phyloP scores from a whole-genome alignment of 2,888 invertebrate species.

The Podotricha telesiphe region DNA sequence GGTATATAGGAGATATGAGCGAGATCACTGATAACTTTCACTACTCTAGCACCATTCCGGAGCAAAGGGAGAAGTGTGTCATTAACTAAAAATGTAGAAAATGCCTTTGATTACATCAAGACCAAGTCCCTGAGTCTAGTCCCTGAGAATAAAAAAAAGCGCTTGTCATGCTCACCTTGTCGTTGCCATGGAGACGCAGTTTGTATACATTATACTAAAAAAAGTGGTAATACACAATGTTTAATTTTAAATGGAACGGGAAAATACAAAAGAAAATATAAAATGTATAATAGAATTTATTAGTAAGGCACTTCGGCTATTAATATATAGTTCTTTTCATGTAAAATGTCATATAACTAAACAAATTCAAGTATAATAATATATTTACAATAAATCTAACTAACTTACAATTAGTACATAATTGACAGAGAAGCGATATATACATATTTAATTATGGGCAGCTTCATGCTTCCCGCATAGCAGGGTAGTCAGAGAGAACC shows the following conservation, averaged over 20 bases:
- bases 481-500: too few relatives aligned
- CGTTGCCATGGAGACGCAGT: too few relatives aligned
- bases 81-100: background rate
- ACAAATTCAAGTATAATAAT: background rate
- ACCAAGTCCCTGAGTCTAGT: too few relatives aligned
- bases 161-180: too few relatives aligned
- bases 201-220: too few relatives aligned
- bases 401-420: constrained; percentile 1
- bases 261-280: too few relatives aligned
- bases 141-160: too few relatives aligned
- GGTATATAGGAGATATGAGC: background rate
- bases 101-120: too few relatives aligned
- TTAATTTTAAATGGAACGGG: too few relatives aligned
- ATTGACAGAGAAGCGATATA: background rate
- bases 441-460: background rate
- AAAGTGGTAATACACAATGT: too few relatives aligned
- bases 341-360: background rate
- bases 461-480: too few relatives aligned
- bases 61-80: background rate
- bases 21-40: background rate
- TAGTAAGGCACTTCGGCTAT: constrained; percentile 21
- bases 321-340: background rate
- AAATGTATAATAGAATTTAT: background rate
- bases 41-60: background rate
- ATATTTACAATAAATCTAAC: background rate